Evolutionary conservation across 2,888 invertebrate genomes (phyloP).

Genomic region (Lithophane leautieri): DNA sequence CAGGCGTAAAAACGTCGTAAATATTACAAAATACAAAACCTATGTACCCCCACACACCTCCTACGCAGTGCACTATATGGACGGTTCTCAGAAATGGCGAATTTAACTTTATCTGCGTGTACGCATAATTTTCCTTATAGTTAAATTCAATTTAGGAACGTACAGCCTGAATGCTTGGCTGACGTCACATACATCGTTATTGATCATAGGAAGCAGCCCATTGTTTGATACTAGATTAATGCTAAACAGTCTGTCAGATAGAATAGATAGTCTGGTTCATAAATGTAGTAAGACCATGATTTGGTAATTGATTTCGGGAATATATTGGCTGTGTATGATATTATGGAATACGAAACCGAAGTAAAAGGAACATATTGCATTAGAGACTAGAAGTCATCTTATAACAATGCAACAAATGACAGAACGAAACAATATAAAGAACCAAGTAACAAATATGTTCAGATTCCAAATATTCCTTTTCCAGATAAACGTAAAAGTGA

Average conservation of each 20-base stretch:
- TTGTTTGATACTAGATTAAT: conserved; percentile 45
- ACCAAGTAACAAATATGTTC: not conserved
- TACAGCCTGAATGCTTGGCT: conserved; percentile 36
- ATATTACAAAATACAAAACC: conserved; percentile 65
- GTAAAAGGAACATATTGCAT: not conserved
- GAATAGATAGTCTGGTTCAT: conserved; percentile 15
- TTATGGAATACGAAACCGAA: too few relatives aligned
- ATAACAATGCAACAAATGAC: not conserved
- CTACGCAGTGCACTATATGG: conserved; percentile 63
- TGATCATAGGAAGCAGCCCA: conserved; percentile 35
- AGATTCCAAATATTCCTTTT: conserved; percentile 4
- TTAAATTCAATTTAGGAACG: not conserved
- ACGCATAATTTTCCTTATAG: conserved; percentile 23
- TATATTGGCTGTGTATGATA: not conserved
- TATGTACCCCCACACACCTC: conserved; percentile 61
- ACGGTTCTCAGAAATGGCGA: conserved; percentile 63
- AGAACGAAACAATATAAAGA: not conserved
- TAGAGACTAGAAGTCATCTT: not conserved
- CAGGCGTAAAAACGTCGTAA: conserved; percentile 67
- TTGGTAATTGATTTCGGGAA: not conserved
- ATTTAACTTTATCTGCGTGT: conserved; percentile 67
- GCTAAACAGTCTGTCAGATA: conserved; percentile 23
- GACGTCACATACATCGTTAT: conserved; percentile 33
- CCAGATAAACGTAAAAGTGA: conserved; percentile 5
- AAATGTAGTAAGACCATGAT: not conserved